Conservation (phyloP, 1,140 invertebrate species). For the Tenebrio molitor region DNA sequence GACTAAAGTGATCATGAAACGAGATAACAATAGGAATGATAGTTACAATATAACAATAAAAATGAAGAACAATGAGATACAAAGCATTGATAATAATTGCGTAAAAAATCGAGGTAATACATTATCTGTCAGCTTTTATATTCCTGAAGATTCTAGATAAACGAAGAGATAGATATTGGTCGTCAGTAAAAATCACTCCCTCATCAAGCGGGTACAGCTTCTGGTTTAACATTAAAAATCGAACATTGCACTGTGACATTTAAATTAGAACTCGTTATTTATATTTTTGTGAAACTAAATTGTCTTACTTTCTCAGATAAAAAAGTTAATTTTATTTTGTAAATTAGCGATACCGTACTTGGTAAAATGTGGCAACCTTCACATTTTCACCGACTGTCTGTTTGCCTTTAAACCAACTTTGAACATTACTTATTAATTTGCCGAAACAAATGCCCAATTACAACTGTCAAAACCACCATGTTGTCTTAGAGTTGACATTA, state of each 20-base stretch:
- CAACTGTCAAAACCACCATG: background rate
- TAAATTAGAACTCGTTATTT: constrained; percentile 46
- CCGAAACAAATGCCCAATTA: constrained; percentile 36
- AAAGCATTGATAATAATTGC: constrained; percentile 46
- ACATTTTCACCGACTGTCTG: constrained; percentile 42
- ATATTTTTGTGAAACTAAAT: constrained; percentile 40
- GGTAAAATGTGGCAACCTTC: constrained; percentile 32
- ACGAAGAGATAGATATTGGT: constrained; percentile 42
- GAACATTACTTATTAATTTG: constrained; percentile 8
- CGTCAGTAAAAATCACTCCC: constrained; percentile 37
- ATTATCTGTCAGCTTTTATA: constrained; percentile 50
- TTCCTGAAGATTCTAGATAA: constrained; percentile 48
- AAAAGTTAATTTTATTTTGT: constrained; percentile 44
- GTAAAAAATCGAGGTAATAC: constrained; percentile 47
- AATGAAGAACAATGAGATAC: constrained; percentile 49
- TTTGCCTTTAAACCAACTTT: constrained; percentile 27
- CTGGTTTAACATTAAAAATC: constrained; percentile 8
- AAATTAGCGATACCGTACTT: constrained; percentile 30
- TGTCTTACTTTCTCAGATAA: constrained; percentile 35
- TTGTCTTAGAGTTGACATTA: constrained; percentile 30
- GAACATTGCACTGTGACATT: constrained; percentile 24
- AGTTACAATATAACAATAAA: constrained; percentile 34
- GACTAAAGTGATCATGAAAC: constrained; percentile 15
- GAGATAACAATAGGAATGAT: constrained; percentile 22
- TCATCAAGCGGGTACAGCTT: constrained; percentile 1